These are phyloP conservation scores for Cephus spinipes DNA, from an alignment of 2,888 invertebrate species.

Conservation along the genomic window DNA sequence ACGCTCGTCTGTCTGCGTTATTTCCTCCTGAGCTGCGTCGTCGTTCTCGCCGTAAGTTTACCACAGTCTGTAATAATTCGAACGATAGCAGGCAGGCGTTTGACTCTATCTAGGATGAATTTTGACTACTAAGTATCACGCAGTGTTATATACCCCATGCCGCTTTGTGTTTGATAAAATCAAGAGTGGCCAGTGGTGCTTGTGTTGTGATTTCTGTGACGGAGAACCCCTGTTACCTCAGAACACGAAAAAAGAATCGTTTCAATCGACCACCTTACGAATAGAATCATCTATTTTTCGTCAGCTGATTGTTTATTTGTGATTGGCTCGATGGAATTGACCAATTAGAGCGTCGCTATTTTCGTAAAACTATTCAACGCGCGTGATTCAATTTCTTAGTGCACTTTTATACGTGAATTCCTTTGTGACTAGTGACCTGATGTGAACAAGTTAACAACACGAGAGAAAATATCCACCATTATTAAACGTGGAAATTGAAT, in stretches of 20 bases:
- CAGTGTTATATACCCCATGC: neutral
- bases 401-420: neutral
- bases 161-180: neutral
- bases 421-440: neutral
- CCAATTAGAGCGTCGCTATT: neutral
- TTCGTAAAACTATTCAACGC: neutral
- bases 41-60: constrained; percentile 53
- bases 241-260: neutral
- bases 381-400: neutral
- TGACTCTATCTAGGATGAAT: neutral
- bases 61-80: neutral
- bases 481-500: no score
- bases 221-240: neutral
- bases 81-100: neutral
- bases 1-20: constrained; percentile 48
- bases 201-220: neutral
- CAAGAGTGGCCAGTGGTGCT: neutral
- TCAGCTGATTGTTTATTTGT: neutral
- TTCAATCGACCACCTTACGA: neutral
- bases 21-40: constrained; percentile 46
- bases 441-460: no score
- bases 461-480: no score
- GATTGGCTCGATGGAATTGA: neutral
- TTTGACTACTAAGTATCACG: neutral
- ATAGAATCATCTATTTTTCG: neutral